Percentiles rank a stretch among this genome's conserved stretches.
Evolutionary conservation across 1,140 invertebrate genomes (phyloP).

Genomic region (Anadara kagoshimensis): DNA sequence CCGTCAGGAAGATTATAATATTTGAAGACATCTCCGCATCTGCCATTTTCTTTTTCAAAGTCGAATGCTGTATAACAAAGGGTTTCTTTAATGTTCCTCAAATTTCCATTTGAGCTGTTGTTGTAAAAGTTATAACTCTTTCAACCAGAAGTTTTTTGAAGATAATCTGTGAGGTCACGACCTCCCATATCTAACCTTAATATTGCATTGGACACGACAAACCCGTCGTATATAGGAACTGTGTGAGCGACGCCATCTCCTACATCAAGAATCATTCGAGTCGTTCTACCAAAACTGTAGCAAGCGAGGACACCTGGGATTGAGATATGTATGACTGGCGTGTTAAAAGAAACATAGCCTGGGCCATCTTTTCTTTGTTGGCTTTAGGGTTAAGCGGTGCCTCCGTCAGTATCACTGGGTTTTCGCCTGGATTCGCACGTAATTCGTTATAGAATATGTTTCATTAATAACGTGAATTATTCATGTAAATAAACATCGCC

Average conservation of each 20-base stretch:
- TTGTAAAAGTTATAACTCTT: conserved; percentile 95
- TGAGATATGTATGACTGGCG: too few species aligned
- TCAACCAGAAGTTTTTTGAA: conserved; percentile 88
- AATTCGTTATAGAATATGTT: conserved; percentile 1
- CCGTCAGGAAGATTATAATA: conserved; percentile 75
- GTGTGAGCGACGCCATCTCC: conserved; percentile 91
- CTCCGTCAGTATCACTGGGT: not conserved
- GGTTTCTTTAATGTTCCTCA: conserved; percentile 89
- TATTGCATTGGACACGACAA: conserved; percentile 87
- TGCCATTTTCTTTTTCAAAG: conserved; percentile 89
- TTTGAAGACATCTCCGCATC: conserved; percentile 81
- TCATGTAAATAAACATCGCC: too few species aligned
- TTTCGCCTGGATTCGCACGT: not conserved
- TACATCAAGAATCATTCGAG: too few species aligned
- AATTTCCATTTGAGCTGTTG: conserved; percentile 81
- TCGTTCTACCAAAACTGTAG: conserved; percentile 83
- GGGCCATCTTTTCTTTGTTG: conserved; percentile 86
- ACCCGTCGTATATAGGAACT: conserved; percentile 88
- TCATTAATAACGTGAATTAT: too few species aligned
- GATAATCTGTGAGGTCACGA: conserved; percentile 91
- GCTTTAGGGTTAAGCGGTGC: conserved; percentile 1
- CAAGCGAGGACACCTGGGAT: conserved; percentile 83
- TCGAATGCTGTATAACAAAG: conserved; percentile 93
- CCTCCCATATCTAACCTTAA: conserved; percentile 94
- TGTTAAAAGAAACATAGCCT: conserved; percentile 81